Conservation (phyloP, 92 coral and sea anemone genomes). For the Porites evermanni region DNA sequence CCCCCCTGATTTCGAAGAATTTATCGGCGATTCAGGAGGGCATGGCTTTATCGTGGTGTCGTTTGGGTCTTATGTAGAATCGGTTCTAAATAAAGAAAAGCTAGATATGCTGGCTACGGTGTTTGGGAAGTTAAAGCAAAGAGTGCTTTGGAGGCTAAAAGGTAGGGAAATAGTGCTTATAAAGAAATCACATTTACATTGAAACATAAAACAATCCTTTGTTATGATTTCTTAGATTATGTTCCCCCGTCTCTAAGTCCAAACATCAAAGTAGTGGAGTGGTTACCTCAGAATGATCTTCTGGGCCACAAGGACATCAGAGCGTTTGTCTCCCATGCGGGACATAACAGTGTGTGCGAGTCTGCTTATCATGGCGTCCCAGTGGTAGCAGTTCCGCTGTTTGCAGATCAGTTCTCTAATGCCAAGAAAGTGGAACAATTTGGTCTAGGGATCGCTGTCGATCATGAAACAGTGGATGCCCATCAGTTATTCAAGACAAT, state of each 20-base stretch:
- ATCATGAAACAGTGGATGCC: constrained; percentile 32
- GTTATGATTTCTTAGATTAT: background rate
- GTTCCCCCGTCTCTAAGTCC: constrained; percentile 32
- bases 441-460: constrained; percentile 41
- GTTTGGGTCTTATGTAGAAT: constrained; percentile 67
- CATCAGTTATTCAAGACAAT: constrained; percentile 27
- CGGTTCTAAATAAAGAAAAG: constrained; percentile 29
- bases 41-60: constrained; percentile 76
- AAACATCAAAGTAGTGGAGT: constrained; percentile 44
- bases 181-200: too few relatives aligned
- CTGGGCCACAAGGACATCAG: constrained; percentile 44
- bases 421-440: constrained; percentile 35
- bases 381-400: constrained; percentile 55
- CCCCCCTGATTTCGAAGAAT: constrained; percentile 45
- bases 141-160: constrained; percentile 76
- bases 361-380: constrained; percentile 61
- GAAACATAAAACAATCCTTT: too few relatives aligned
- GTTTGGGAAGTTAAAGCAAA: constrained; percentile 74
- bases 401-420: constrained; percentile 50
- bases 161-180: background rate
- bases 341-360: constrained; percentile 53
- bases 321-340: constrained; percentile 57
- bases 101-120: constrained; percentile 68
- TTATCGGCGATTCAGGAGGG: constrained; percentile 45
- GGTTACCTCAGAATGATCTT: constrained; percentile 65